These are phyloP conservation scores for Trachops cirrhosus DNA, from an alignment of 2,797 vertebrate genomes.

Conservation along the genomic window DNA sequence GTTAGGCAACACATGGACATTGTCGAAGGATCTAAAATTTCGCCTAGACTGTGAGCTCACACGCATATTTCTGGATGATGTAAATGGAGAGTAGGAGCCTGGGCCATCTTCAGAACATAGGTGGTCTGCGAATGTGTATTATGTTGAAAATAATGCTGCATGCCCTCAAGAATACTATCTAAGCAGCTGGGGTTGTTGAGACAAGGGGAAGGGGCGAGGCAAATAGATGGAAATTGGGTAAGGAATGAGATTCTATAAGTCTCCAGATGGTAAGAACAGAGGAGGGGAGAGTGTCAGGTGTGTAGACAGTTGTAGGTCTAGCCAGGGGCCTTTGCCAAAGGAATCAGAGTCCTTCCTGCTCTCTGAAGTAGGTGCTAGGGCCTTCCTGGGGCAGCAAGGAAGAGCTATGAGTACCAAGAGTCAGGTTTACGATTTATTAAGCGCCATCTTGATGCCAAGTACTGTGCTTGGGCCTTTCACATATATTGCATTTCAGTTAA, in stretches of 20 bases:
- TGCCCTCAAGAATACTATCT: not conserved
- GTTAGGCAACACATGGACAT: not conserved
- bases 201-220: not conserved
- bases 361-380: not conserved
- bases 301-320: not conserved
- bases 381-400: not conserved
- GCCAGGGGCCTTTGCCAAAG: not conserved
- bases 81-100: not conserved
- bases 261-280: not conserved
- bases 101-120: not conserved
- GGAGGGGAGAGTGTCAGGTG: not conserved
- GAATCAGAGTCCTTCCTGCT: not conserved
- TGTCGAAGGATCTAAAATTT: not conserved
- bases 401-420: not conserved
- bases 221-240: not conserved
- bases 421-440: not conserved
- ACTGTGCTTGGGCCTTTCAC: not conserved
- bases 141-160: not conserved
- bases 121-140: not conserved
- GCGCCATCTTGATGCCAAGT: not conserved
- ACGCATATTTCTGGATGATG: not conserved
- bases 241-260: not conserved
- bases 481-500: conserved; percentile 31
- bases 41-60: not conserved
- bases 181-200: conserved; percentile 5